Evolutionary conservation across 2,888 invertebrate genomes (phyloP).

Genomic region (Acanthosepion esculentum): DNA sequence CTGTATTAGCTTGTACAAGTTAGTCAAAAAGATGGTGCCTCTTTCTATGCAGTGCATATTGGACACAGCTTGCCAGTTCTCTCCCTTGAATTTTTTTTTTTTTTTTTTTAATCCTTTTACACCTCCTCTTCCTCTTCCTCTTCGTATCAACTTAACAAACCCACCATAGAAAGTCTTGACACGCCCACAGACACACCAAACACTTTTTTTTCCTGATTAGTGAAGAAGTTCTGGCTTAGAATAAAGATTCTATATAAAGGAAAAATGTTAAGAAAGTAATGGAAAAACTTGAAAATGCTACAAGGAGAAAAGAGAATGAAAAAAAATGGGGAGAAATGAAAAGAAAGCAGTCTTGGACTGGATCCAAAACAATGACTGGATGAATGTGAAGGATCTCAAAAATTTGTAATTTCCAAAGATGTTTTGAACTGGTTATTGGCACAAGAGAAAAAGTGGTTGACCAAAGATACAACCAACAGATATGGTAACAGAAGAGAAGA

Average conservation of each 20-base stretch:
- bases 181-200: neutral
- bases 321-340: neutral
- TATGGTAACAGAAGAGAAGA: neutral
- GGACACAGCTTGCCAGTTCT: neutral
- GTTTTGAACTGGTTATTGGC: neutral
- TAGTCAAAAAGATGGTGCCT: neutral
- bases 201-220: neutral
- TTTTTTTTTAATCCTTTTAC: neutral
- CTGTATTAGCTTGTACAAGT: neutral
- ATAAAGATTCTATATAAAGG: neutral
- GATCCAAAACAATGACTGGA: neutral
- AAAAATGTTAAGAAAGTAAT: neutral
- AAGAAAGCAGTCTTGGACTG: conserved; percentile 2
- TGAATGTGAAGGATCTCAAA: neutral
- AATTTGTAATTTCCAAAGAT: neutral
- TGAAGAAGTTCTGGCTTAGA: neutral
- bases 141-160: neutral
- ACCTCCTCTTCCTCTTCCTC: neutral
- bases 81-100: neutral
- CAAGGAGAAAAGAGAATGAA: neutral
- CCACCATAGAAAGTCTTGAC: neutral
- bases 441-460: neutral
- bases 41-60: neutral
- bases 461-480: neutral
- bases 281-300: neutral